Conservation (phyloP, 2,888 invertebrate species). For the Griposia aprilina region DNA sequence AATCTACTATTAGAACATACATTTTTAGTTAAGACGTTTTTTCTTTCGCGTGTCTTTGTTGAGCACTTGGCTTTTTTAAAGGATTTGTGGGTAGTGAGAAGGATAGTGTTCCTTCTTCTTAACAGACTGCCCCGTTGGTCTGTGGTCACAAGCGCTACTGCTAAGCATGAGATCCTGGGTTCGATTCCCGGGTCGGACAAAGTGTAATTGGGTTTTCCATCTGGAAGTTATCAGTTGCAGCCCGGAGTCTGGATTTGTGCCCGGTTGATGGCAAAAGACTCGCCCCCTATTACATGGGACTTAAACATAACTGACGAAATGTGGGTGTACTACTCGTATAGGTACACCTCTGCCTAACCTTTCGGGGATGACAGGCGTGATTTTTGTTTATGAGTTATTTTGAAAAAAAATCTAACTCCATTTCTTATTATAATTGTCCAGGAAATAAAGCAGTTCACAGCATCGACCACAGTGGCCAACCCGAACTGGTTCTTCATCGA, state of each 20-base stretch:
- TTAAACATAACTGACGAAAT: not conserved
- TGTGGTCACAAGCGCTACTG: not conserved
- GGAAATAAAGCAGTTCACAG: slow-evolving; percentile 80
- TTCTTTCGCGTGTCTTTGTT: not conserved
- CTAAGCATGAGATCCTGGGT: not conserved
- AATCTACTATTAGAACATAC: not conserved
- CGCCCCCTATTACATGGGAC: not conserved
- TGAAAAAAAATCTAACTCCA: not conserved
- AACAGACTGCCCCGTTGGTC: not conserved
- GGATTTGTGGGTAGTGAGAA: no score
- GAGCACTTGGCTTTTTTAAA: not conserved
- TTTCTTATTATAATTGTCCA: slow-evolving; percentile 53
- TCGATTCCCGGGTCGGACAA: not conserved
- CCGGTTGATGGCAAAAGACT: not conserved
- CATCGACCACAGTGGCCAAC: slow-evolving; percentile 69
- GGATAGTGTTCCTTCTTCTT: not conserved
- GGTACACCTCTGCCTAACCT: not conserved
- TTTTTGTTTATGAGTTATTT: not conserved
- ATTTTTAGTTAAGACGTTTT: not conserved
- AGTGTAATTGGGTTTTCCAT: no score
- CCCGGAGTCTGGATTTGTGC: not conserved
- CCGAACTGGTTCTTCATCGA: slow-evolving; percentile 98
- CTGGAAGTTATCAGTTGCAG: not conserved
- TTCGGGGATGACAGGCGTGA: not conserved
- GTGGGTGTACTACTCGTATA: not conserved